Evolutionary conservation across 2,888 invertebrate genomes (phyloP), one percentile per base, ranked within the genome.

Genomic region (Ennomos erosarius): DNA sequence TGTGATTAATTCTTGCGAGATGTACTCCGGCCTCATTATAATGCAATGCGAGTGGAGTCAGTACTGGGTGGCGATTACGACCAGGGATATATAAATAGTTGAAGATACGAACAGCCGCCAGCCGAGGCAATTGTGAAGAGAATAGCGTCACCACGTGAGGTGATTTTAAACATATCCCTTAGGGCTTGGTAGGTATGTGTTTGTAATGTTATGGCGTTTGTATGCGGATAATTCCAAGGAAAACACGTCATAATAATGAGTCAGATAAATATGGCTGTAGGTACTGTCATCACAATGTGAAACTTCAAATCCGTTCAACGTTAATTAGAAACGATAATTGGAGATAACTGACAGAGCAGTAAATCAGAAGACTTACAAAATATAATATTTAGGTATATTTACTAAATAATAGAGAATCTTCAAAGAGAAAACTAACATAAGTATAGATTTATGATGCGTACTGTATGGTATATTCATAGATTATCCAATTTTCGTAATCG

Each of bases 61-160:
- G 64, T 81, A 81, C 81, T 81, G 70, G 74, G 65, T 69, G 59
- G 64, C 76, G 75, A 82, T 84, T 82, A 84, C 59, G 76, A 71
- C 71, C 73, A 70, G 66, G 53, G 48, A 54, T 67, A 73, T 80
- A 79, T 81, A 79, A 82, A 82, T 82, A 81, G 75, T 70, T 57
- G 58, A 64, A 64, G 73, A 76, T 71, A 75, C 67, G 62, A 75
- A 75, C 73, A 72, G 64, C 65, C 67, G 73, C 67, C 72, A 70
- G 73, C 73, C 75, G 71, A 69, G 69, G 68, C 74, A 65, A 71
- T 75, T 71, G 73, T 70, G 68, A 75, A 73, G 70, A 76, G 79
- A 81, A 79, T 76, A 78, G 75, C 69, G 65, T 68, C 68, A 74
- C 69, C 76, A 77, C 75, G 75, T 75, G 69, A 60, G 35, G 37